Conservation (phyloP, 2,797 vertebrate species). For the Melanitta fusca region DNA sequence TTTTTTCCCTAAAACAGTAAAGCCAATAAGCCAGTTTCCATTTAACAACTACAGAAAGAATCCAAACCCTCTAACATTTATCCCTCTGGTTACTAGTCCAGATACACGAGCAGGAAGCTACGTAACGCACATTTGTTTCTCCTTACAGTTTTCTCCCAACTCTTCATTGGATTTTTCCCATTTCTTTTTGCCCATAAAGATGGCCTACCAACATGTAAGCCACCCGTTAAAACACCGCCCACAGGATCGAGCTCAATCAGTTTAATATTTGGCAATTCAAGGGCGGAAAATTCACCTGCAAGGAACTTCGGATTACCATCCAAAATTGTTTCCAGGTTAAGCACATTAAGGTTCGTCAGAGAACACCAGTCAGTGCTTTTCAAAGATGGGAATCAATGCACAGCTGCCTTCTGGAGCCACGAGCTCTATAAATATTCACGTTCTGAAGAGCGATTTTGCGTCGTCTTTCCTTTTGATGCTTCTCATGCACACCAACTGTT, state of each 20-base stretch:
- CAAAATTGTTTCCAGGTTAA: neutral
- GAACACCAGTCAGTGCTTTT: neutral
- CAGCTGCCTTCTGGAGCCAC: neutral
- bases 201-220: neutral
- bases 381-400: neutral
- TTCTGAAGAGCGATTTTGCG: neutral
- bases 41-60: neutral
- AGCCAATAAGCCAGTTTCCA: neutral
- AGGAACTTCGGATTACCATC: neutral
- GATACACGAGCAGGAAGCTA: accelerated
- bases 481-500: neutral
- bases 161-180: neutral
- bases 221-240: neutral
- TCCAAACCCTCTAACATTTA: neutral
- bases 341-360: neutral
- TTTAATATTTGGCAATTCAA: neutral
- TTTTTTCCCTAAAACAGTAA: neutral
- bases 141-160: neutral
- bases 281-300: neutral
- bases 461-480: neutral
- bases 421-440: neutral
- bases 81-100: neutral
- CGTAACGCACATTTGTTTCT: neutral
- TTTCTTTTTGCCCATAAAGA: neutral
- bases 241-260: neutral